These are phyloP conservation scores for Mastigias papua DNA, from an alignment of 30 jellyfish, hydroid and myxozoan genomes.

Conservation along the genomic window DNA sequence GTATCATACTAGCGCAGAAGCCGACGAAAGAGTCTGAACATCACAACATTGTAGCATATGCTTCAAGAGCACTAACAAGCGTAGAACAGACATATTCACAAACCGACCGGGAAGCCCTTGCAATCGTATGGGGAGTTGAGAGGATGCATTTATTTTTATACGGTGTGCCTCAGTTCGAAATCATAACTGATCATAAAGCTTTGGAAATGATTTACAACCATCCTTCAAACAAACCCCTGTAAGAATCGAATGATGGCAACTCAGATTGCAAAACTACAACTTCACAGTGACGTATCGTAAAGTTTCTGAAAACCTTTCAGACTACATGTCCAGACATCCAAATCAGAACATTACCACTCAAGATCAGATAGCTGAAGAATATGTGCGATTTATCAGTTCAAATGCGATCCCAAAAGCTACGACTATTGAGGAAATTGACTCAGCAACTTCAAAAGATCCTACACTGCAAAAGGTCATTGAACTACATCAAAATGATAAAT, in stretches of 20 bases:
- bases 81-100: constrained; percentile 47
- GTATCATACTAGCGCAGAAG: constrained; percentile 23
- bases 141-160: constrained; percentile 27
- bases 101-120: constrained; percentile 40
- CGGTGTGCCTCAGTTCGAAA: constrained; percentile 25
- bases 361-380: constrained; percentile 16
- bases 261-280: background rate
- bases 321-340: background rate
- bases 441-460: constrained; percentile 19
- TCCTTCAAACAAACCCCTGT: background rate
- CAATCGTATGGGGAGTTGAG: constrained; percentile 43
- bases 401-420: constrained; percentile 7
- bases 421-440: constrained; percentile 30
- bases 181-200: constrained; percentile 24
- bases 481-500: constrained; percentile 9
- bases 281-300: background rate
- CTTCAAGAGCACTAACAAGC: constrained; percentile 36
- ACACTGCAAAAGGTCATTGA: constrained; percentile 35
- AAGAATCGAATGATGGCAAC: constrained; percentile 7
- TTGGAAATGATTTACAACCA: constrained; percentile 22
- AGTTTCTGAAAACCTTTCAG: too few species aligned
- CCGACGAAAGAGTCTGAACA: constrained; percentile 28
- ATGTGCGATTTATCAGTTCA: background rate
- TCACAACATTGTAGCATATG: constrained; percentile 42
- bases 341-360: background rate